phyloP scores from a whole-genome alignment of 1,140 invertebrate species.

The Trinorchestia longiramus region DNA sequence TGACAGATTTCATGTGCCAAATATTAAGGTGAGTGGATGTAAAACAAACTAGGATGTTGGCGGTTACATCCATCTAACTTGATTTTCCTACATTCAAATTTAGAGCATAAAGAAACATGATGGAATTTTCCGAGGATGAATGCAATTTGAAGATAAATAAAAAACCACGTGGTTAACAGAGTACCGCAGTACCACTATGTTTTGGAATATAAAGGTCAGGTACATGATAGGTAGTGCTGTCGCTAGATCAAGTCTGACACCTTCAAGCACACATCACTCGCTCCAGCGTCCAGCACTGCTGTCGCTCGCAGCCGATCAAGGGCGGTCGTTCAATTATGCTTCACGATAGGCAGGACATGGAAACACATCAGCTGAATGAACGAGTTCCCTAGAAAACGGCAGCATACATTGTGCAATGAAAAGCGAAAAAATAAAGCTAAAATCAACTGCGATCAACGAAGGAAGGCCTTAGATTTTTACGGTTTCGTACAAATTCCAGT shows the following conservation, averaged over 20 bases:
- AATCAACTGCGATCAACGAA: neutral
- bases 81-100: no score
- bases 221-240: neutral
- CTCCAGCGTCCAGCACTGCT: neutral
- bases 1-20: no score
- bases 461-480: neutral
- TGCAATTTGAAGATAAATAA: no score
- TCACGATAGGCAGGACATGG: neutral
- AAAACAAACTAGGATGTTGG: no score
- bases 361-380: neutral
- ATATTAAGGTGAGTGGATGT: no score
- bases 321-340: neutral
- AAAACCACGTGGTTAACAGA: no score
- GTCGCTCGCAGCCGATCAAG: no score
- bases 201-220: neutral
- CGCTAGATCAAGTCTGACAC: neutral
- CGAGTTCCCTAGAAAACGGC: neutral
- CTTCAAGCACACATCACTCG: neutral
- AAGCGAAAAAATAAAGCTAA: neutral
- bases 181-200: no score
- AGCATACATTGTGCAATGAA: neutral
- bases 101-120: no score
- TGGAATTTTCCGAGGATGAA: no score
- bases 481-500: neutral
- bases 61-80: no score